phyloP scores from a whole-genome alignment of 2,888 invertebrate genomes.

The Ornithoptera priamus region DNA sequence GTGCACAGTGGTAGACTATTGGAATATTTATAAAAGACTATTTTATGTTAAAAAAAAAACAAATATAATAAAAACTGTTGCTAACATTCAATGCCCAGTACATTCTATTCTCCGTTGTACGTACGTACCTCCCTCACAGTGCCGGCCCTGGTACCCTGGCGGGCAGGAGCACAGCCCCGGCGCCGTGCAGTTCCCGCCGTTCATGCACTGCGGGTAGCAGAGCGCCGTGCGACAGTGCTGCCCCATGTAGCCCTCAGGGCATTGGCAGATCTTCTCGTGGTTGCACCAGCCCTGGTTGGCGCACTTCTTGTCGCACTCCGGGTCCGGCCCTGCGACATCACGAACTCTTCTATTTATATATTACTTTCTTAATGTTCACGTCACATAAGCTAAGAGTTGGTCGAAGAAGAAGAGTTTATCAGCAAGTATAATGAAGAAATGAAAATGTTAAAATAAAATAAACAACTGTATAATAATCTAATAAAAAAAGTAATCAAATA shows the following conservation, averaged over 20 bases:
- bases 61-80: too few relatives aligned
- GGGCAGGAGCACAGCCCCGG: constrained; percentile 94
- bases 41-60: background rate
- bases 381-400: too few relatives aligned
- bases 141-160: constrained; percentile 93
- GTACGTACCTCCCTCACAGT: constrained; percentile 91
- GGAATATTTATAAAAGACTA: background rate
- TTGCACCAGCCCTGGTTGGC: constrained; percentile 92
- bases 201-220: constrained; percentile 95
- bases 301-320: constrained; percentile 93
- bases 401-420: too few relatives aligned
- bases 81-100: too few relatives aligned
- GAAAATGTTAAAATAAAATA: too few relatives aligned
- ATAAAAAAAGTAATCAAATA: too few relatives aligned
- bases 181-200: constrained; percentile 94
- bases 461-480: too few relatives aligned
- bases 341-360: background rate
- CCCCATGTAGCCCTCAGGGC: constrained; percentile 94
- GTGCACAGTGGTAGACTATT: background rate
- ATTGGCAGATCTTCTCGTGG: constrained; percentile 90
- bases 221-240: constrained; percentile 93
- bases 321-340: constrained; percentile 85
- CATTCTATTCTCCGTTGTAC: background rate
- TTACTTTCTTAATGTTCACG: background rate
- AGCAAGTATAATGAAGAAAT: too few relatives aligned